Evolutionary conservation across 1,140 invertebrate genomes (phyloP).

Genomic region (Nebria ingens): DNA sequence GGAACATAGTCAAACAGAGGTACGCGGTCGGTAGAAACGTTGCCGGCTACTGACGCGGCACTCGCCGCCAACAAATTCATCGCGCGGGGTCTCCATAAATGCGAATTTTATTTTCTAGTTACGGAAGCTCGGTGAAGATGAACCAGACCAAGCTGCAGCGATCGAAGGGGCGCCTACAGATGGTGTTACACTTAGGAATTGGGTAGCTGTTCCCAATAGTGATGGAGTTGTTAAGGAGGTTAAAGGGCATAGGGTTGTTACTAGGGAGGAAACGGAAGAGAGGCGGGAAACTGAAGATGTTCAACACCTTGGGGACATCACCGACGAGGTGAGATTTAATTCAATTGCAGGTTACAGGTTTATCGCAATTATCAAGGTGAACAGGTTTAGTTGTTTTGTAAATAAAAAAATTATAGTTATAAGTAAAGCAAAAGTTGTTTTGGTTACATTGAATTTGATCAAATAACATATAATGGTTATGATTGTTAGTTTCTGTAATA

Average conservation of each 20-base stretch:
- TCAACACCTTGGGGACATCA: constrained; percentile 68
- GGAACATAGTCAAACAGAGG: constrained; percentile 76
- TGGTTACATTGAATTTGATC: too few species aligned
- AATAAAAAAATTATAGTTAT: too few species aligned
- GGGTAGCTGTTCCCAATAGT: constrained; percentile 47
- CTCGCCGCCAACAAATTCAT: constrained; percentile 19
- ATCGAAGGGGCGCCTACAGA: constrained; percentile 28
- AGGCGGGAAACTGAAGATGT: constrained; percentile 71
- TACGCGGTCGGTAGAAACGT: constrained; percentile 32
- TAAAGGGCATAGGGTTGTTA: constrained; percentile 65
- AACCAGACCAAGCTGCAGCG: constrained; percentile 31
- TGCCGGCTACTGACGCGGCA: too few species aligned
- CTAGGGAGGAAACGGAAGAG: constrained; percentile 72
- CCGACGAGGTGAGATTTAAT: constrained; percentile 64
- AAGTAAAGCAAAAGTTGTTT: too few species aligned
- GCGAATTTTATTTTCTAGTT: constrained; percentile 21
- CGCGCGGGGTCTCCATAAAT: not conserved
- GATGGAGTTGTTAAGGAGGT: constrained; percentile 69
- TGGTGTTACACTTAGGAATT: constrained; percentile 46
- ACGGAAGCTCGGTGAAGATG: constrained; percentile 32
- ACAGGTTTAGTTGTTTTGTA: too few species aligned
- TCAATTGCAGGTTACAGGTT: too few species aligned
- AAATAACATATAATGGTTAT: too few species aligned
- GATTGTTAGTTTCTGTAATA: too few species aligned
- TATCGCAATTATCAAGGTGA: not conserved